Evolutionary conservation across 1,140 invertebrate genomes (phyloP).

Genomic region (Scaptomyza montana): DNA sequence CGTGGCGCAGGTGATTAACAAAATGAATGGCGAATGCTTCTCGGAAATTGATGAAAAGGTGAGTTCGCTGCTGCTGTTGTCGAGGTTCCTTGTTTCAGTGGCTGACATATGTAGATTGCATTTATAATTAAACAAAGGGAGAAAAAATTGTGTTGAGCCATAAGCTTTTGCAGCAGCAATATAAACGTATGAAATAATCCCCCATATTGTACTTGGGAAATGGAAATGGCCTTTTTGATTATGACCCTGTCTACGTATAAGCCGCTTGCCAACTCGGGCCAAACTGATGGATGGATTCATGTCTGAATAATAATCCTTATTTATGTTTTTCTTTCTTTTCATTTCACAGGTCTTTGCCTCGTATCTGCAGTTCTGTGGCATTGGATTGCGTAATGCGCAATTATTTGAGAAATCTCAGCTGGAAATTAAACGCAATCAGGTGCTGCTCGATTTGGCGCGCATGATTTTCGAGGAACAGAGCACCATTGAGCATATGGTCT

Average conservation of each 20-base stretch:
- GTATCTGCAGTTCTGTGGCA: conserved; percentile 98
- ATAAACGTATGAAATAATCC: conserved; percentile 57
- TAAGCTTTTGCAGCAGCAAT: conserved; percentile 54
- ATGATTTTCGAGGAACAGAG: conserved; percentile 99
- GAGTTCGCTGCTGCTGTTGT: conserved; percentile 34
- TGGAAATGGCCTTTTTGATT: conserved; percentile 25
- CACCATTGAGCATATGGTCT: conserved; percentile 97
- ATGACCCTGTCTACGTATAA: conserved; percentile 9
- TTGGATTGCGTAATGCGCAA: conserved; percentile 96
- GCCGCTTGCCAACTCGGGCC: conserved; percentile 15
- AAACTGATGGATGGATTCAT: conserved; percentile 6
- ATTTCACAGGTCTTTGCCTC: conserved; percentile 89
- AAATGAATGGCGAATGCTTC: conserved; percentile 91
- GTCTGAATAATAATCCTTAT: conserved; percentile 5
- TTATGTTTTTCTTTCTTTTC: neutral
- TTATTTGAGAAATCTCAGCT: conserved; percentile 96
- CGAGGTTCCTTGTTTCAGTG: conserved; percentile 4
- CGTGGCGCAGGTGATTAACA: conserved; percentile 98
- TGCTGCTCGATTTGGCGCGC: conserved; percentile 95
- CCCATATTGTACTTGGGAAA: conserved; percentile 5
- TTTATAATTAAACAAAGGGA: conserved; percentile 70
- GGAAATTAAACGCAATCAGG: conserved; percentile 97
- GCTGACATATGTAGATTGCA: conserved; percentile 56
- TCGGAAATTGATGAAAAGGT: conserved; percentile 93
- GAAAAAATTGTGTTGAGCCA: conserved; percentile 30